Percentiles rank a stretch among this genome's conserved stretches.
Evolutionary conservation across 2,888 invertebrate genomes (phyloP).

Genomic region (Microchrysa polita): DNA sequence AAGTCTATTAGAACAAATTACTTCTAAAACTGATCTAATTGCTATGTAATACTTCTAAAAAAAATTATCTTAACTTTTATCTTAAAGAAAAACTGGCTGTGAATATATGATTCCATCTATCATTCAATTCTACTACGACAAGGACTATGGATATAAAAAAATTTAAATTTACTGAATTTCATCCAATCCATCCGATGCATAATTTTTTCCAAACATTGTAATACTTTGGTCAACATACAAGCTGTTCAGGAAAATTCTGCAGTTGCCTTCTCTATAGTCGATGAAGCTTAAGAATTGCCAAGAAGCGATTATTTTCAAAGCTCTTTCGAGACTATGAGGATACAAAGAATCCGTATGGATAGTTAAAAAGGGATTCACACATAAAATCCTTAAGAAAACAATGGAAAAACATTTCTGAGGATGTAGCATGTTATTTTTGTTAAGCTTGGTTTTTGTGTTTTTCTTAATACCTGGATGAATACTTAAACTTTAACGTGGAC

Average conservation of each 20-base stretch:
- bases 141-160: no score
- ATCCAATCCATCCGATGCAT: background rate
- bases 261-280: background rate
- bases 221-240: constrained; percentile 23
- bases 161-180: background rate
- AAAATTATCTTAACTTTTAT: no score
- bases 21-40: no score
- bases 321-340: background rate
- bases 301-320: constrained; percentile 6
- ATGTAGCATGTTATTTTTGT: no score
- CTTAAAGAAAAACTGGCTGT: no score
- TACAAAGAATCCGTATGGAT: background rate
- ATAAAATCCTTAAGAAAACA: no score
- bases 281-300: background rate
- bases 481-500: background rate
- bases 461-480: background rate
- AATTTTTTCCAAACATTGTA: constrained; percentile 3
- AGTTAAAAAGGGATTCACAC: background rate
- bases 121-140: no score
- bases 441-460: no score
- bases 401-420: no score
- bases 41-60: no score
- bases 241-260: background rate
- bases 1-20: no score
- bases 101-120: no score